phyloP scores from a whole-genome alignment of 1,140 invertebrate genomes.

The Caenorhabditis tropicalis region DNA sequence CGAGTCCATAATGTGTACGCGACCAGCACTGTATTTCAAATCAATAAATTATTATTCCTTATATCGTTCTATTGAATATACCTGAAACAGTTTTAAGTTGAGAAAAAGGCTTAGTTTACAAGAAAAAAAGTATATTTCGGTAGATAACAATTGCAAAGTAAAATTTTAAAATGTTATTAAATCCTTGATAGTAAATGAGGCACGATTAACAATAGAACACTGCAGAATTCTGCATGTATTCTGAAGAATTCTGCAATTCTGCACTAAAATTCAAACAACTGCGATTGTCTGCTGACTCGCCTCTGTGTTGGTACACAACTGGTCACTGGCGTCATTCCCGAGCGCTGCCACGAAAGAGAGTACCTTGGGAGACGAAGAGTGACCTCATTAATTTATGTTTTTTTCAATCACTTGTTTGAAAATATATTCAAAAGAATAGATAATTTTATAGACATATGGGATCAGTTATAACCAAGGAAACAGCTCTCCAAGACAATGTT shows the following conservation, averaged over 20 bases:
- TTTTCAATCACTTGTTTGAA: background rate
- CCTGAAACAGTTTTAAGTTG: background rate
- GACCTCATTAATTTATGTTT: background rate
- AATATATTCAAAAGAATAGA: background rate
- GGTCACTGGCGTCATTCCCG: background rate
- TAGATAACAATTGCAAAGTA: too few species aligned
- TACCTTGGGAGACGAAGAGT: background rate
- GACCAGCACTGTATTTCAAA: slow-evolving; percentile 3
- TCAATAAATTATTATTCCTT: background rate
- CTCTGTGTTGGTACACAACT: background rate
- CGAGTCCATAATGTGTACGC: background rate
- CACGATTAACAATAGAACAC: too few species aligned
- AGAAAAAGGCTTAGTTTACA: background rate
- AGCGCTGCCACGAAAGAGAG: background rate
- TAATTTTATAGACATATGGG: slow-evolving; percentile 45
- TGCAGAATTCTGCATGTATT: background rate
- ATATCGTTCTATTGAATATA: background rate
- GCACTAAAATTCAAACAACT: background rate
- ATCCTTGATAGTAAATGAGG: too few species aligned
- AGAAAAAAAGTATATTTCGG: too few species aligned
- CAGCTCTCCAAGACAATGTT: slow-evolving; percentile 38
- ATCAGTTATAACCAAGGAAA: slow-evolving; percentile 46
- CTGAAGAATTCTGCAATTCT: too few species aligned
- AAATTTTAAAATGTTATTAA: too few species aligned
- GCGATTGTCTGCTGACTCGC: background rate